Base-by-base conservation (phyloP, 2,888 invertebrate genomes). In the Drosophila putrida region DNA sequence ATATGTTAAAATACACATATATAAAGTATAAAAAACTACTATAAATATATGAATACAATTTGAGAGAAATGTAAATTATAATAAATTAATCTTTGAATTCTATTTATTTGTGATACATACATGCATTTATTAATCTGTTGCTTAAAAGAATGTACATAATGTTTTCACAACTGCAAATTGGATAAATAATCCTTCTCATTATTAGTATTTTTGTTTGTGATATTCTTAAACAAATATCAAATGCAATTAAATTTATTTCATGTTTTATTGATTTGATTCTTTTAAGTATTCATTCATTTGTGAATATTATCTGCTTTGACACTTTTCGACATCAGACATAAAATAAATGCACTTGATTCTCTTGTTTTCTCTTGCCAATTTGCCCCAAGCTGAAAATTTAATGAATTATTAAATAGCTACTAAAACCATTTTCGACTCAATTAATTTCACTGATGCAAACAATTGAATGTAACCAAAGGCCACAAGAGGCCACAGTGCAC, bases 361-460 rank as follows among this genome's bases (percentile, higher is more conserved):
- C n/a, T n/a, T n/a, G 35, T 28, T 53, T 39, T 20, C 47, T 33
- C 36, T 31, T 33, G 46, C 44, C 43, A 65, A 51, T 57, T 59
- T 31, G 35, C 35, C 51, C 20, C 35, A 47, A 60, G 47, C 61
- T 53, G 53, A 46, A 53, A 36, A 31, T 27, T 35, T 54, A 44
- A 71, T 71, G 49, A 66, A 57, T 65, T 49, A 73, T 69, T 73
- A 55, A 73, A 62, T 10, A 20, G 39, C 41, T 33, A 57, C 54
- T 76, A 61, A 72, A 55, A 72, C 59, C 47, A 57, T 39, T 57
- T 71, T 66, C 39, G 51, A 65, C 50, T 67, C 78, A 71, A 75
- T 78, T 59, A 64, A 60, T 82, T 65, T 59, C 25, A 66, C 66
- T 59, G 58, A 41, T 50, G 49, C 71, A 71, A 55, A 57, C 72